phyloP scores from a whole-genome alignment of 53 echinoderm and acorn worm species.

The Luidia sarsii region DNA sequence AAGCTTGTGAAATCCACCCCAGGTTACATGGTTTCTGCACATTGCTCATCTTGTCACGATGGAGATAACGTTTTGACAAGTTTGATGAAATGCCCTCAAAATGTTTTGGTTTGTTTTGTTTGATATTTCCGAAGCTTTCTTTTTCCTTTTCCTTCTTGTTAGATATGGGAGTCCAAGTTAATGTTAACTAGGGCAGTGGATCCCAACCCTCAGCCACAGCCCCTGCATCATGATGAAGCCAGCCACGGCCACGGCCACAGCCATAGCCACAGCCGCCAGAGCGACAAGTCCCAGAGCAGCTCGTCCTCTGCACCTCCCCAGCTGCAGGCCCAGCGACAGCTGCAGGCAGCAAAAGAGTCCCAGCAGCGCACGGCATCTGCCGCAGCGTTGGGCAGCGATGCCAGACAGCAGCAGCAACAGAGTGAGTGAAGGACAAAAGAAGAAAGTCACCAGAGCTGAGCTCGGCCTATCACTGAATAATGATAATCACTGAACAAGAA shows the following conservation, averaged over 20 bases:
- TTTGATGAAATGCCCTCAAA: background rate
- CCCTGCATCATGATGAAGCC: slow-evolving; percentile 10
- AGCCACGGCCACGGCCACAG: slow-evolving; percentile 2
- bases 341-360: slow-evolving; percentile 8
- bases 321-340: slow-evolving; percentile 27
- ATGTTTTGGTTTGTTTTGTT: background rate
- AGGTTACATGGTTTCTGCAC: too few relatives aligned
- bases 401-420: slow-evolving; percentile 20
- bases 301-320: background rate
- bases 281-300: background rate
- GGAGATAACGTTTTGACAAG: background rate
- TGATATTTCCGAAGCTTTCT: background rate
- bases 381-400: slow-evolving; percentile 1
- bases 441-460: too few relatives aligned
- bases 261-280: too few relatives aligned
- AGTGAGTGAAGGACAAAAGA: too few relatives aligned
- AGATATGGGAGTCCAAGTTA: slow-evolving; percentile 93
- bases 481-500: too few relatives aligned
- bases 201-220: slow-evolving; percentile 58
- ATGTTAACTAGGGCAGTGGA: slow-evolving; percentile 81
- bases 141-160: background rate
- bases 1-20: too few relatives aligned
- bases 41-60: too few relatives aligned
- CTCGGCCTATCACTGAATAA: too few relatives aligned
- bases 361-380: slow-evolving; percentile 34